Evolutionary conservation across 92 coral and sea anemone genomes (phyloP), one percentile per base, ranked within the genome.

Genomic region (Parazoanthus swiftii): DNA sequence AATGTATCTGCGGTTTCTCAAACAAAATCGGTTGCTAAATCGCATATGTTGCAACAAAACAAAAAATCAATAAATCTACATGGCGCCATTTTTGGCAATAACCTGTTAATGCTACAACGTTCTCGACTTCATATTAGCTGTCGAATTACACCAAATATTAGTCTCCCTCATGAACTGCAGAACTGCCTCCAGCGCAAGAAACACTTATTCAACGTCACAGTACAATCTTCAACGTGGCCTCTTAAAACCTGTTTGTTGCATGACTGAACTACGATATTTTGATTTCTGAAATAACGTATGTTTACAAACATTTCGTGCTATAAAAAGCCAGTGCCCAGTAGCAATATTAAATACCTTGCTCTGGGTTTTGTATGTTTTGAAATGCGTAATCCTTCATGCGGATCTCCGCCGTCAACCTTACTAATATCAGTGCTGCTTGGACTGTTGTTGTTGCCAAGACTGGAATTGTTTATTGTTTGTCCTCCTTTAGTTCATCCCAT

Each of bases 1-100:
- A 44, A 84, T 36, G 23, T 74, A 15, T 10, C 42, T 84, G 86
- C 70, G 67, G 85, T 70, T 44, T 68, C 43, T 48, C 36, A 80
- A 33, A 56, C 29, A 67, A 29, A 56, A 43, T 80, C 38, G 26
- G 18, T 80, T 80, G 38, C 46, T 21, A 58, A 35, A 43, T 20
- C 58, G 56, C 36, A 16, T n/a, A 15, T 42, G 71, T 70, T 48
- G 46, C 29, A 25, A 16, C 79, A 43, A 18, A 29, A 39, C 76
- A 84, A 26, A 50, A 25, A 70, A 68, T 68, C 46, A 46, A 0
- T 0, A 73, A 20, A 43, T 39, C 87, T 50, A 66, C 78, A 38
- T 71, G 87, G 50, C 72, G 29, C 72, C 33, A 1, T 14, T 58
- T 80, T 79, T 25, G 15, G 56, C 80, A 36, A 23, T 20, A 63